Evolutionary conservation across 92 coral and sea anemone genomes (phyloP).

Genomic region (Siderastrea siderea): DNA sequence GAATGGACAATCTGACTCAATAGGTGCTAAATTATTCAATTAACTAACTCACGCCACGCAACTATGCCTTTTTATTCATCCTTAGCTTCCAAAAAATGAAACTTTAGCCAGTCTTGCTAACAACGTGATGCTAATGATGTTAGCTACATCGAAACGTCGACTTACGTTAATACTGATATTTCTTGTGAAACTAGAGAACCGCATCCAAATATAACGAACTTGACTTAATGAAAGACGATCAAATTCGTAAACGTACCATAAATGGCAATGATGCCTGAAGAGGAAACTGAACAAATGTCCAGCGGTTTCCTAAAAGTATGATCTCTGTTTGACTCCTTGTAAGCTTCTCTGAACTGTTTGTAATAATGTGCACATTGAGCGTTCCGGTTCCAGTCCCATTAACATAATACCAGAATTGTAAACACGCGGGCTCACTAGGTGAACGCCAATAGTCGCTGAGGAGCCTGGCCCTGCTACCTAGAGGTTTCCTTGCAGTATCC

Average conservation of each 20-base stretch:
- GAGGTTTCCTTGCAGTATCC: not conserved
- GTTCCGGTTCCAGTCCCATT: not conserved
- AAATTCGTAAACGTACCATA: not conserved
- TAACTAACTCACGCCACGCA: no score
- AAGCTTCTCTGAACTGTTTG: not conserved
- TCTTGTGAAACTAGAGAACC: no score
- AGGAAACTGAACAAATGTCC: not conserved
- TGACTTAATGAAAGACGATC: no score
- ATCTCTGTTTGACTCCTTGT: not conserved
- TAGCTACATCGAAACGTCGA: no score
- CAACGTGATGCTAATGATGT: no score
- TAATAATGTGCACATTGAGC: not conserved
- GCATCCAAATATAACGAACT: no score
- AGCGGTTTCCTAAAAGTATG: not conserved
- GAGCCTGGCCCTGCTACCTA: not conserved
- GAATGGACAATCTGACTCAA: no score
- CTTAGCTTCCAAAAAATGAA: not conserved
- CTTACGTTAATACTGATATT: no score
- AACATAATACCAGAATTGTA: not conserved
- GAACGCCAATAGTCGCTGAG: not conserved
- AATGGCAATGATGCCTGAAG: not conserved
- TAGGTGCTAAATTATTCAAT: not conserved
- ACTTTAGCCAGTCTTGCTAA: no score
- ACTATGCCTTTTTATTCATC: no score
- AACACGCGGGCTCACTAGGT: slow-evolving; percentile 1